These are phyloP conservation scores for Megalurothrips usitatus DNA, from an alignment of 2,888 invertebrate genomes.

Conservation along the genomic window DNA sequence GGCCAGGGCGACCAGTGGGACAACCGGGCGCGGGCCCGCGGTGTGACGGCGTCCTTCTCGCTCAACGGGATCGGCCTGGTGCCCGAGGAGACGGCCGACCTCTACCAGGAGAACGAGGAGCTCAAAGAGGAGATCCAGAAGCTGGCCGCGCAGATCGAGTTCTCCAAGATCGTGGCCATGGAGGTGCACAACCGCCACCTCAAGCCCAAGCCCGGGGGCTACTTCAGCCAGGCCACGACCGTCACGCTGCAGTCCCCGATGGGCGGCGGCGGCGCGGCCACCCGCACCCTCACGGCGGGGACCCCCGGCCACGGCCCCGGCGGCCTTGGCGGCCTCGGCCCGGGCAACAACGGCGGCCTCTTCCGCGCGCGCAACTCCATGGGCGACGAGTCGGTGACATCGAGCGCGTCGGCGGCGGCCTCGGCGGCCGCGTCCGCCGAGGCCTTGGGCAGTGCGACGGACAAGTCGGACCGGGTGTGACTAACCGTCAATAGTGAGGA, in stretches of 20 bases:
- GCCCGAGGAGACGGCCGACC: conserved; percentile 77
- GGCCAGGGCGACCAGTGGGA: conserved; percentile 91
- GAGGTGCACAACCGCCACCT: conserved; percentile 86
- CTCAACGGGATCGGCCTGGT: conserved; percentile 80
- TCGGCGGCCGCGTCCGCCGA: conserved; percentile 43
- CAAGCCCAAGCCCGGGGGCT: conserved; percentile 76
- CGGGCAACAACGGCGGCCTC: conserved; percentile 28
- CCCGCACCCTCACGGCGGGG: background rate
- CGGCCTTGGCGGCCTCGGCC: background rate
- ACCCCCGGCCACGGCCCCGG: conserved; percentile 43
- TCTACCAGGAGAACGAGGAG: conserved; percentile 87
- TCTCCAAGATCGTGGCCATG: conserved; percentile 92
- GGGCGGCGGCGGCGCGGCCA: conserved; percentile 34
- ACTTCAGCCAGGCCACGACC: conserved; percentile 55
- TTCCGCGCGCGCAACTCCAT: conserved; percentile 32
- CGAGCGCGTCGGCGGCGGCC: conserved; percentile 43
- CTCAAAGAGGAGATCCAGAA: conserved; percentile 89
- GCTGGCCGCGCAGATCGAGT: conserved; percentile 84
- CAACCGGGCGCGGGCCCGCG: conserved; percentile 73
- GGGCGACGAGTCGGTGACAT: conserved; percentile 41
- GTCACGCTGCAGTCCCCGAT: conserved; percentile 36
- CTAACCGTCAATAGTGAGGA: conserved; percentile 45
- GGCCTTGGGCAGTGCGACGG: conserved; percentile 31
- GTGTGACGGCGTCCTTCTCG: conserved; percentile 79
- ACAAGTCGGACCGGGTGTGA: conserved; percentile 44